Percentiles rank a stretch among this genome's conserved stretches.
Conservation (phyloP, 1,140 invertebrate genomes). For the Hestina assimilis region DNA sequence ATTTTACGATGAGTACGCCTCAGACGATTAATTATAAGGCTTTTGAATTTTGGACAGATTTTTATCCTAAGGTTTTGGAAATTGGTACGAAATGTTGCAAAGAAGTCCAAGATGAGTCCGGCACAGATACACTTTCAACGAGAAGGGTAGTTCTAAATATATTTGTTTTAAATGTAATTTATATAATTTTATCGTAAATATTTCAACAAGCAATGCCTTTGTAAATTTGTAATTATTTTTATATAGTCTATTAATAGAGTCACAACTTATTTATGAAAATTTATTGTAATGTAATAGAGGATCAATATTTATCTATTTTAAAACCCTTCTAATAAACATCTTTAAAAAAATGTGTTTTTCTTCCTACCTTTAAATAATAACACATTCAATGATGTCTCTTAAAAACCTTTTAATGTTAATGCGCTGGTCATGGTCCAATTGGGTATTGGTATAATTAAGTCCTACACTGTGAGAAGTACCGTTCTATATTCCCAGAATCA, state of each 20-base stretch:
- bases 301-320: slow-evolving; percentile 21
- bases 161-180: slow-evolving; percentile 42
- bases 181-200: slow-evolving; percentile 44
- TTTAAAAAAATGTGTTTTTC: too few relatives aligned
- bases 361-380: too few relatives aligned
- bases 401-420: too few relatives aligned
- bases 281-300: slow-evolving; percentile 14
- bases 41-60: slow-evolving; percentile 89
- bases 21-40: slow-evolving; percentile 84
- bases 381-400: too few relatives aligned
- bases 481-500: too few relatives aligned
- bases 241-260: slow-evolving; percentile 56
- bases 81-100: slow-evolving; percentile 86
- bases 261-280: slow-evolving; percentile 43
- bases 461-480: too few relatives aligned
- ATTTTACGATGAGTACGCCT: slow-evolving; percentile 84
- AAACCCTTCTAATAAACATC: slow-evolving; percentile 9
- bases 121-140: slow-evolving; percentile 35
- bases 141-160: slow-evolving; percentile 39
- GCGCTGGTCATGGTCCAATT: too few relatives aligned
- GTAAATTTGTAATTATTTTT: slow-evolving; percentile 61
- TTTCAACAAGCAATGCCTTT: slow-evolving; percentile 11
- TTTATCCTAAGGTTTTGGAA: slow-evolving; percentile 85
- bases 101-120: slow-evolving; percentile 67
- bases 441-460: too few relatives aligned